phyloP scores from a whole-genome alignment of 2,113 vertebrate genomes.

The Xiphophorus maculatus region DNA sequence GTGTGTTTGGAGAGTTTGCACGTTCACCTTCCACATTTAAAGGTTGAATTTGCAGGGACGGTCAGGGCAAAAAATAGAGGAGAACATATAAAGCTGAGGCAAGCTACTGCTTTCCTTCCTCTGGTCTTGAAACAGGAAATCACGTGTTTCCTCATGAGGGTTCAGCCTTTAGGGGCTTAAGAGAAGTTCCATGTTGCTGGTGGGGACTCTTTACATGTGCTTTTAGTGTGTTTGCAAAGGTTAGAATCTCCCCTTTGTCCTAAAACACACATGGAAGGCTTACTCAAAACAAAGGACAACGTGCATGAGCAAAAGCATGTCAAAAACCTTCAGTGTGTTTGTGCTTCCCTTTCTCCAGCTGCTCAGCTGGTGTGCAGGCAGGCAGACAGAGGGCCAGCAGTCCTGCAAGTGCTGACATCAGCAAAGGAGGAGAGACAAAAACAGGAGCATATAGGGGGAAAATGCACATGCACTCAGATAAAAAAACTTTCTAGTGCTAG shows the following conservation, averaged over 20 bases:
- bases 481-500: conserved; percentile 1
- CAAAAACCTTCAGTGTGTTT: conserved; percentile 28
- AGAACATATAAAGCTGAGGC: conserved; percentile 16
- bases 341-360: conserved; percentile 53
- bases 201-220: conserved; percentile 37
- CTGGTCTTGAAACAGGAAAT: conserved; percentile 72
- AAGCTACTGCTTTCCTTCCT: conserved; percentile 54
- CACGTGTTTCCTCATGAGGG: conserved; percentile 62
- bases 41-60: conserved; percentile 5
- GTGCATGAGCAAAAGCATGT: conserved; percentile 36
- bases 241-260: conserved; percentile 36
- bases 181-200: conserved; percentile 53
- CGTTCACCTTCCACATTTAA: neutral
- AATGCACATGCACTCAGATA: conserved; percentile 6
- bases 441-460: conserved; percentile 31
- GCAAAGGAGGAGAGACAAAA: conserved; percentile 50
- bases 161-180: conserved; percentile 29
- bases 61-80: conserved; percentile 5
- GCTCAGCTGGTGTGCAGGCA: conserved; percentile 61
- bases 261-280: conserved; percentile 44
- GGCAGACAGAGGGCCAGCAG: conserved; percentile 45
- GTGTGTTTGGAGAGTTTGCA: neutral
- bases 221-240: conserved; percentile 38
- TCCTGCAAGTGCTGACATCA: conserved; percentile 70
- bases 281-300: conserved; percentile 7